Evolutionary conservation across 2,888 invertebrate genomes (phyloP), one percentile per base, ranked within the genome.

Genomic region (Drosophila nigricruria): DNA sequence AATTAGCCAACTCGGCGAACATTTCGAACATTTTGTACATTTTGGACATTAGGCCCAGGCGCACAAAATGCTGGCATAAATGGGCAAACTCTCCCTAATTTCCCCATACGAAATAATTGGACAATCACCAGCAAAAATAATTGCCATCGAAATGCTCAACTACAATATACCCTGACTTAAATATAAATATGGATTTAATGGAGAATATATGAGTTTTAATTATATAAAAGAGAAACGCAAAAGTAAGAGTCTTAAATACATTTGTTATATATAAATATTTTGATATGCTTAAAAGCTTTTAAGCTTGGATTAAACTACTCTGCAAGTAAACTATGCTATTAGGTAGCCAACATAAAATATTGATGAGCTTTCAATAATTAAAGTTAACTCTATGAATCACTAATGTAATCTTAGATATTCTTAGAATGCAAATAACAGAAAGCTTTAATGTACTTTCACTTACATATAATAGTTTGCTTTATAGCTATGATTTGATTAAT

Each of bases 1-100:
- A 84, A 84, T 84, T 84, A 84, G 83, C 76, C 88, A 72, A 69
- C 67, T 71, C 71, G 65, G 61, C 62, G 78, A 63, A 70, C 77
- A 77, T 72, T 72, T 79, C 42, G 81, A 47, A 68, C 71, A 63
- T 58, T 63, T 72, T 49, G 45, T 53, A 62, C 62, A 62, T 58
- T 64, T 62, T 42, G 81, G 73, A 70, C 75, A 81, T 76, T 70
- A 72, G 74, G 66, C 66, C 61, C 54, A 52, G 32, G 32, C 32
- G 68, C 58, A 71, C 59, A 67, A 75, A 74, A 60, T 61, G 71
- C 43, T 53, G 59, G 50, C 36, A 54, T n/a, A 59, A 77, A 66
- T 54, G 32, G 54, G 27, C 62, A 18, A 42, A 63, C 45, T 66
- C 58, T 42, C 57, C 60, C 54, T 23, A 62, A 65, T 62, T 63